Evolutionary conservation across 2,113 vertebrate species (phyloP), one percentile per base, ranked within the genome.

Genomic region (Grus americana): DNA sequence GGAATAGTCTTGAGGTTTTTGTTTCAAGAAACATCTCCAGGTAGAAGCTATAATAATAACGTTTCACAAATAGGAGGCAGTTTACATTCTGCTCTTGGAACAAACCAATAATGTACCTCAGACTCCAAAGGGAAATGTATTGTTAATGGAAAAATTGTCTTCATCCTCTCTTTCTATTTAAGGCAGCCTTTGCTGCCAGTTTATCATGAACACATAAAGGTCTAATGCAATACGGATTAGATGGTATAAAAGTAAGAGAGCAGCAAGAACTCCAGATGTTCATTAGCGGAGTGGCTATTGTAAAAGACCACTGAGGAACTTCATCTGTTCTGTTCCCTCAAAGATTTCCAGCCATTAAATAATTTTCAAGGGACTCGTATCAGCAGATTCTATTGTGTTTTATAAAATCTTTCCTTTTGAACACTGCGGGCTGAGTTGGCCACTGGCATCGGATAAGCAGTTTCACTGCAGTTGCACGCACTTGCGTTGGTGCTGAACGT

Each of bases 101-200:
- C 93, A 98, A 96, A 95, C 94, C 94, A 95, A 89, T 97, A 98
- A 97, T 63, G 38, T 62, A 38, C 50, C 71, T 70, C 87, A 94
- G 91, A 95, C 88, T 96, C 97, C 95, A 96, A 98, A 97, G 97
- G 97, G 96, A 97, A 98, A 98, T 96, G 92, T 95, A 96, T 92
- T 97, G 89, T 93, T 98, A 98, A 97, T 98, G 95, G 97, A 96
- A 98, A 98, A 98, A 96, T 94, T 92, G 82, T 95, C 88, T 98
- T 97, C 97, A 93, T 97, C 90, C 87, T 93, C 80, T 96, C 55
- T 84, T 97, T 97, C 96, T 98, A 88, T 97, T 98, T 97, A 95
- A 97, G 94, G 92, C 86, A 96, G 59, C 63, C 34, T 94, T 96
- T 55, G 40, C 86, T 95, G 92, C 93, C 96, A 95, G 96, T 96